These are phyloP conservation scores for Notothenia rossii DNA, from an alignment of 2,113 vertebrate species.

Conservation along the genomic window DNA sequence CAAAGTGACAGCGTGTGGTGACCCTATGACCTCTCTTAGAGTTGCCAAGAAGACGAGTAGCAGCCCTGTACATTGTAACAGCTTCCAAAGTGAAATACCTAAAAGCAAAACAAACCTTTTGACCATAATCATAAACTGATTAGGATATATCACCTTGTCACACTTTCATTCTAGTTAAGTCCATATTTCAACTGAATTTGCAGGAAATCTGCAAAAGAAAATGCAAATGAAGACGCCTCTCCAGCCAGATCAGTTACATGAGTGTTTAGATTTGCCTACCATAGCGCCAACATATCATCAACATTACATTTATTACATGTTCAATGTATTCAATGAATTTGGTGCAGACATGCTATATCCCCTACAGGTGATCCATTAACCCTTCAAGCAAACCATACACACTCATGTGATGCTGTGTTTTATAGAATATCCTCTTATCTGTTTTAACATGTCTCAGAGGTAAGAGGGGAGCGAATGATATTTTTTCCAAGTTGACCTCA, in stretches of 20 bases:
- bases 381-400: too few species aligned
- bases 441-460: too few species aligned
- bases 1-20: slow-evolving; percentile 4
- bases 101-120: neutral
- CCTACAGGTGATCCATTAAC: too few species aligned
- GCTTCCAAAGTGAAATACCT: neutral
- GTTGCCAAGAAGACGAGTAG: neutral
- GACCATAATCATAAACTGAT: neutral
- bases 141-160: neutral
- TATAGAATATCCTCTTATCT: too few species aligned
- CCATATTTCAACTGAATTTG: neutral
- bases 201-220: neutral
- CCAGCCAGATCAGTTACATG: neutral
- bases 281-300: too few species aligned
- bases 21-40: neutral
- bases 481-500: too few species aligned
- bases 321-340: too few species aligned
- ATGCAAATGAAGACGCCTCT: neutral
- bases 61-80: neutral
- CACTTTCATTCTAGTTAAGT: neutral
- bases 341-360: too few species aligned
- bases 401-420: too few species aligned
- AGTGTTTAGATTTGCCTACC: neutral
- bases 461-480: too few species aligned
- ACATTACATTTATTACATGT: too few species aligned